phyloP scores from a whole-genome alignment of 2,113 vertebrate species.

The Hepsetus odoe region DNA sequence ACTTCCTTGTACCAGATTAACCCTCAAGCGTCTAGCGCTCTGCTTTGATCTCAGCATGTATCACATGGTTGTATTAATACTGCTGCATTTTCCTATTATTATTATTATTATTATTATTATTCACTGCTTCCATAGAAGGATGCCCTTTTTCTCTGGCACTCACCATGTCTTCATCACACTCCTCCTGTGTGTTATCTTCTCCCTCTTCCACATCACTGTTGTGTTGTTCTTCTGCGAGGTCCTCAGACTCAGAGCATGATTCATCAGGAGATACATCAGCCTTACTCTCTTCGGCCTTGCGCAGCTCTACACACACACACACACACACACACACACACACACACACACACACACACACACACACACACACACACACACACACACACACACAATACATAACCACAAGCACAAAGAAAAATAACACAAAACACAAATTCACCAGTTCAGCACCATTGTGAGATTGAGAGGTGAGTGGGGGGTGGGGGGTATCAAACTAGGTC shows the following conservation, averaged over 20 bases:
- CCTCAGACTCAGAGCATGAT: constrained; percentile 77
- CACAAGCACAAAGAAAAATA: no score
- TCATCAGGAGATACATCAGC: constrained; percentile 76
- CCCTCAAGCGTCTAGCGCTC: not conserved
- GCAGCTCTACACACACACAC: constrained; percentile 68
- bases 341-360: constrained; percentile 25
- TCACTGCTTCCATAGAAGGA: no score
- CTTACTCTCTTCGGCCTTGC: constrained; percentile 74
- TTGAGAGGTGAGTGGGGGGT: no score
- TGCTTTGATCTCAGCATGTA: not conserved
- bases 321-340: not conserved
- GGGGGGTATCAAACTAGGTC: no score
- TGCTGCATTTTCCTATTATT: not conserved
- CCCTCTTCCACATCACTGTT: constrained; percentile 80
- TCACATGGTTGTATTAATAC: not conserved
- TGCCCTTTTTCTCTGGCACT: constrained; percentile 52
- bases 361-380: no score
- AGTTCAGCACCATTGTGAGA: no score
- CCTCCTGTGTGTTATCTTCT: constrained; percentile 73
- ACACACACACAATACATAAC: no score
- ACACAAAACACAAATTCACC: no score
- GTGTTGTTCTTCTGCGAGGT: constrained; percentile 71
- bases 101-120: not conserved
- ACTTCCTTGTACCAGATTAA: constrained; percentile 7
- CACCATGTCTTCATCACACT: constrained; percentile 83